A percentile compares a stretch with the other conserved stretches of the same genome.
Evolutionary conservation across 2,797 vertebrate genomes (phyloP).

Genomic region (Emys orbicularis): DNA sequence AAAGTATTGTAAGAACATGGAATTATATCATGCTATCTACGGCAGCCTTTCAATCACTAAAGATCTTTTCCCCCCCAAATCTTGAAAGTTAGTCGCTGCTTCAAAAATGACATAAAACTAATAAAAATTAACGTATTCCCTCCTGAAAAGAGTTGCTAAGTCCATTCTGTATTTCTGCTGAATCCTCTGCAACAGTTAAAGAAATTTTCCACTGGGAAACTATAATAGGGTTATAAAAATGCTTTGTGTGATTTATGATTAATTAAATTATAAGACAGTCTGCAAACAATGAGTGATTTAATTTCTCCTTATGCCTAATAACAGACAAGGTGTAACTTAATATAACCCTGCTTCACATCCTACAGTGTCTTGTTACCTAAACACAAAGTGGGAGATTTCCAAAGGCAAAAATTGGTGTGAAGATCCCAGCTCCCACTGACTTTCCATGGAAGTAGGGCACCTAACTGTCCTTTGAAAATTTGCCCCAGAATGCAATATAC

Average conservation of each 20-base stretch:
- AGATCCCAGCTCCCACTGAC: not conserved
- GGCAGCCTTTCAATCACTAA: constrained; percentile 36
- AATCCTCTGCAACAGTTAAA: not conserved
- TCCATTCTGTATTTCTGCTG: not conserved
- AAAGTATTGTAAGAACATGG: constrained; percentile 5
- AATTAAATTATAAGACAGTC: constrained; percentile 14
- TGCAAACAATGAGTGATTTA: constrained; percentile 12
- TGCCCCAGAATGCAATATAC: not conserved
- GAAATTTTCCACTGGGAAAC: not conserved
- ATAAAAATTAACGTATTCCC: not conserved
- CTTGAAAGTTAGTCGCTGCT: not conserved
- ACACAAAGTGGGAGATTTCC: not conserved
- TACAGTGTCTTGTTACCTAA: not conserved
- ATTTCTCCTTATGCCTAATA: not conserved
- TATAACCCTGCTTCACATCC: not conserved
- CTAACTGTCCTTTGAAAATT: not conserved
- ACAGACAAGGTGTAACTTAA: not conserved
- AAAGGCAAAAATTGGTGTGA: not conserved
- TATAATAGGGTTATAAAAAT: not conserved
- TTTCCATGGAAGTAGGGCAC: not conserved
- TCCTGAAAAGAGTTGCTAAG: not conserved
- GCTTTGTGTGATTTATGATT: not conserved
- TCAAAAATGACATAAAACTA: constrained; percentile 20
- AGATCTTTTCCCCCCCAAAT: constrained; percentile 5
- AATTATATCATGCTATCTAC: not conserved